Evolutionary conservation across 2,888 invertebrate genomes (phyloP).

Genomic region (Pimpla rufipes): DNA sequence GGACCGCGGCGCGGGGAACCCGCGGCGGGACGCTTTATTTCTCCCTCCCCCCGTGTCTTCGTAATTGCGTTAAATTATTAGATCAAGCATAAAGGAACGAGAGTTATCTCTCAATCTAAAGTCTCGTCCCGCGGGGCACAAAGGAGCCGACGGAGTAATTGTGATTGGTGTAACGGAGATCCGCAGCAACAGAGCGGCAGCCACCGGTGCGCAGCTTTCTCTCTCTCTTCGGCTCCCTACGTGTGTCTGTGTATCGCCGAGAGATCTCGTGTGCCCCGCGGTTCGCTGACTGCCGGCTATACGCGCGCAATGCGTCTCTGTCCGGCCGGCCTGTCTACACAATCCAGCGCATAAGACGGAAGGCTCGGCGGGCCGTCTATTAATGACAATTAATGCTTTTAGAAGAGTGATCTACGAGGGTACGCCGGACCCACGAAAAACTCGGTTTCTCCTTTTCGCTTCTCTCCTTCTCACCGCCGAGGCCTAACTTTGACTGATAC

Average conservation of each 20-base stretch:
- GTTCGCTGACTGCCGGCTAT: constrained; percentile 55
- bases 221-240: not conserved
- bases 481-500: constrained; percentile 26
- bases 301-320: constrained; percentile 65
- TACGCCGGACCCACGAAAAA: constrained; percentile 66
- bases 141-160: constrained; percentile 77
- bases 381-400: constrained; percentile 75
- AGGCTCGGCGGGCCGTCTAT: constrained; percentile 68
- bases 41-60: constrained; percentile 65
- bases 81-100: constrained; percentile 76
- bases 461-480: not conserved
- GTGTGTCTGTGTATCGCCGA: constrained; percentile 36
- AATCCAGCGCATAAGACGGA: constrained; percentile 61
- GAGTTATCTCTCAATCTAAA: constrained; percentile 81
- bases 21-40: constrained; percentile 42
- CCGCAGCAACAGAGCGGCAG: constrained; percentile 61
- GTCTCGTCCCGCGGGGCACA: constrained; percentile 68
- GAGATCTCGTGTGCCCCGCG: constrained; percentile 54
- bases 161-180: constrained; percentile 79
- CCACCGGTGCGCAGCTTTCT: not conserved
- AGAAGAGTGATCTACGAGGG: constrained; percentile 70
- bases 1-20: no score
- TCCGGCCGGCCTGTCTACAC: constrained; percentile 39
- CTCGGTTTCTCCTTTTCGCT: constrained; percentile 53
- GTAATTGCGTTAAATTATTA: constrained; percentile 82